Conservation (phyloP, 2,888 invertebrate species). For the Odontocerum albicorne region DNA sequence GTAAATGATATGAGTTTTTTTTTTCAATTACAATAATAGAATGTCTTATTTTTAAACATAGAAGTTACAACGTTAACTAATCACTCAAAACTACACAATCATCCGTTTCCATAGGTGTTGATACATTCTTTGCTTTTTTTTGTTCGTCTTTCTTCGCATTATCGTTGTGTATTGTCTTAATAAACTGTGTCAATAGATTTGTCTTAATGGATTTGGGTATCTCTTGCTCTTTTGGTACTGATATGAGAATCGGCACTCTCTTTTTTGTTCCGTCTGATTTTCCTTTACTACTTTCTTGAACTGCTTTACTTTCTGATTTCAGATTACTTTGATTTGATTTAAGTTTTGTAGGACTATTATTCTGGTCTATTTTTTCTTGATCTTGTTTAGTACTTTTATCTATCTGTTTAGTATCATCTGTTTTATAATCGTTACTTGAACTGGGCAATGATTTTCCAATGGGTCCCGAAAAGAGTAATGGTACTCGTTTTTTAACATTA, state of each 20-base stretch:
- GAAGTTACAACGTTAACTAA: constrained; percentile 4
- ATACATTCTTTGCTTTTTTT: neutral
- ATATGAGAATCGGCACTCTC: constrained; percentile 45
- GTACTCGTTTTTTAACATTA: constrained; percentile 25
- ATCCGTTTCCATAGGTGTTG: constrained; percentile 6
- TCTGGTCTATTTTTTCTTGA: too few relatives aligned
- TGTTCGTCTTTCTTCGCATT: constrained; percentile 4
- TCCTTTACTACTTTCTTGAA: constrained; percentile 7
- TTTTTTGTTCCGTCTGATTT: constrained; percentile 40
- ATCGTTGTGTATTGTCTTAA: constrained; percentile 41
- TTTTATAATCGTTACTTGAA: neutral
- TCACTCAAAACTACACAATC: constrained; percentile 32
- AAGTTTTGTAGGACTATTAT: neutral
- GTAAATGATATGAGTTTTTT: neutral
- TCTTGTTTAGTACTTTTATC: neutral
- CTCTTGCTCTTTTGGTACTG: constrained; percentile 43
- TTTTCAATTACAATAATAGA: neutral
- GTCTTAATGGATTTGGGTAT: constrained; percentile 43
- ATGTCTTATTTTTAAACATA: neutral
- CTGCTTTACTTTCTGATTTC: neutral
- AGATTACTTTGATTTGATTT: neutral
- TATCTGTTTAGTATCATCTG: constrained; percentile 9
- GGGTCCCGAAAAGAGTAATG: constrained; percentile 28
- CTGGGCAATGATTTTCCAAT: constrained; percentile 22
- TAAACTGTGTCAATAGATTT: constrained; percentile 51